These are phyloP conservation scores for Palythoa caribaeorum DNA, from an alignment of 92 coral and sea anemone species.

Conservation along the genomic window DNA sequence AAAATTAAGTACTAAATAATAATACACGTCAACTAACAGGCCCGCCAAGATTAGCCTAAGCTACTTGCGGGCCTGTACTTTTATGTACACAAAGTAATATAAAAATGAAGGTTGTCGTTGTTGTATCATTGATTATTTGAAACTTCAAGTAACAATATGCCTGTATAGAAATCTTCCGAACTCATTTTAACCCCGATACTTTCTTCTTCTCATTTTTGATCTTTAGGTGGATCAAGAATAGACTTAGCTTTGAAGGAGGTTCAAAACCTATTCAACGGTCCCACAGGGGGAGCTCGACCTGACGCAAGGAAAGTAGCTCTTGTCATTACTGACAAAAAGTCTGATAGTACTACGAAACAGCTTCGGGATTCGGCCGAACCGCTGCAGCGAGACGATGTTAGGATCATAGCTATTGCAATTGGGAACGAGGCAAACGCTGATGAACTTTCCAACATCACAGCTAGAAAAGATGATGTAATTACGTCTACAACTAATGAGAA, in stretches of 20 bases:
- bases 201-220: background rate
- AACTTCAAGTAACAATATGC: too few relatives aligned
- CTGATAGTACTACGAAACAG: constrained; percentile 31
- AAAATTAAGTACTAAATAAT: too few relatives aligned
- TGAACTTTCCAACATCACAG: constrained; percentile 17
- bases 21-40: too few relatives aligned
- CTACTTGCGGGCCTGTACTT: too few relatives aligned
- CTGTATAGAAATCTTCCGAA: too few relatives aligned
- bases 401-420: constrained; percentile 40
- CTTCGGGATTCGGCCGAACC: constrained; percentile 45
- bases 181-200: too few relatives aligned
- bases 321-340: constrained; percentile 54
- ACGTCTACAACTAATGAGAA: constrained; percentile 6
- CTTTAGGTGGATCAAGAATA: constrained; percentile 49
- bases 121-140: too few relatives aligned
- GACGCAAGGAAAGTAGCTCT: constrained; percentile 53
- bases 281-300: constrained; percentile 56
- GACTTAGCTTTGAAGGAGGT: constrained; percentile 61
- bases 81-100: too few relatives aligned
- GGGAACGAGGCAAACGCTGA: constrained; percentile 33
- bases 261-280: constrained; percentile 38
- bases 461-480: constrained; percentile 9
- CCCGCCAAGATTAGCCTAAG: too few relatives aligned
- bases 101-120: too few relatives aligned
- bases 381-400: constrained; percentile 35